Base-by-base conservation (phyloP, 2,113 vertebrate species). In the Dasyornis broadbenti region DNA sequence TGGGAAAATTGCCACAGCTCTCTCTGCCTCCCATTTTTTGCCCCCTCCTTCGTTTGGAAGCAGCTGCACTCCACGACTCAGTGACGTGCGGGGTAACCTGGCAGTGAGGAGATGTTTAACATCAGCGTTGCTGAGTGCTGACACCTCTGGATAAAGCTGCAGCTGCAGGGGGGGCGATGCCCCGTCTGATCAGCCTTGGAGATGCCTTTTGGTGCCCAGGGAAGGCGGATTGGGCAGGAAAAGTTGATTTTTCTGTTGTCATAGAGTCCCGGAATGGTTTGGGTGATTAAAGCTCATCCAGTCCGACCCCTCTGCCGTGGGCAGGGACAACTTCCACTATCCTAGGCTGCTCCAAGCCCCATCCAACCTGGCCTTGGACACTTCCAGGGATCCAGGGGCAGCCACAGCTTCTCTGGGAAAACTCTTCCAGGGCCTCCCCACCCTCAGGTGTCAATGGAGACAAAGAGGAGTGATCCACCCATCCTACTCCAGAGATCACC, bases 241-340 rank as follows among this genome's bases (percentile, higher is more conserved):
- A 81, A 44, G 12, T 4, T 73, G 28, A 4, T 49, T 86, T 53
- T 52, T 81, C 14, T 17, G 5, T 68, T 56, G 11, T 44, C 24
- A 3, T 1, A 19, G 37, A 7, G 27, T 9, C 27, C 5, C 22
- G n/a, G 53, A 35, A 35, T 22, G 39, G 30, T 10, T 35, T 40
- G 65, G 27, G 18, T 70, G 35, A 9, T 39, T 52, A 6, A 54
- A 42, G 5, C 5, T 44, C 19, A 13, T 23, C 39, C 21, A 8
- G 4, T 35, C 1, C 18, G 44, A 33, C 4, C 16, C 26, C 24
- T n/a, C 7, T n/a, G 27, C 24, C 30, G 3, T 5, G 16, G 21
- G 49, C 26, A 56, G 35, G 21, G 50, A 64, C 59, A 49, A 1
- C 18, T 65, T 0, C 12, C 27, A 16, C 59, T 2, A 4, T 1